Evolutionary conservation across 2,113 vertebrate species (phyloP).

Genomic region (Cololabis saira): DNA sequence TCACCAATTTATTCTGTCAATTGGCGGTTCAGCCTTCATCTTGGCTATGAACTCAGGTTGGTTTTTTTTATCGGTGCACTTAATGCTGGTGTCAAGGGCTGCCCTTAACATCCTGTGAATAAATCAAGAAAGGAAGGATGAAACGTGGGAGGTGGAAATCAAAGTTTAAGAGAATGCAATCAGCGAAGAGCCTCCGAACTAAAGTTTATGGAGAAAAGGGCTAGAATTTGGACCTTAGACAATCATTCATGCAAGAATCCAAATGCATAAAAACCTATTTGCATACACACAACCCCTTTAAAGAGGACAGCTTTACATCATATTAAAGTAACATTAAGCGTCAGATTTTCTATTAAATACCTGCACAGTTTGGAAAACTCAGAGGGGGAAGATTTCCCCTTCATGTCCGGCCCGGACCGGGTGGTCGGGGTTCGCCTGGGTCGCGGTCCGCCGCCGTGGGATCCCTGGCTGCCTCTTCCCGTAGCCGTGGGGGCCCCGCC

Average conservation of each 20-base stretch:
- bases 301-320: too few relatives aligned
- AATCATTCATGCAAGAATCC: constrained; percentile 1
- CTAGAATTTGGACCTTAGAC: neutral
- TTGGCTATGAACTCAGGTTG: neutral
- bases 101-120: constrained; percentile 2
- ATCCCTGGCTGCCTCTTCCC: too few relatives aligned
- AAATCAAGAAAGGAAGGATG: constrained; percentile 19
- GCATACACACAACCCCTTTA: neutral
- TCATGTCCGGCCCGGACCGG: too few relatives aligned
- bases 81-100: neutral
- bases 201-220: constrained; percentile 1
- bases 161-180: constrained; percentile 15
- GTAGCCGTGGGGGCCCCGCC: too few relatives aligned
- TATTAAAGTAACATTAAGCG: too few relatives aligned
- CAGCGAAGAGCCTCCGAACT: constrained; percentile 7
- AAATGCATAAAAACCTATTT: neutral
- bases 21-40: neutral
- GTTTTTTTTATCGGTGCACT: constrained; percentile 3
- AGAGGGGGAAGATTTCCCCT: too few relatives aligned
- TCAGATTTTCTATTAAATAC: too few relatives aligned
- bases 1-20: constrained; percentile 5
- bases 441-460: too few relatives aligned
- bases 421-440: too few relatives aligned
- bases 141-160: constrained; percentile 19
- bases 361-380: too few relatives aligned